Evolutionary conservation across 1,140 invertebrate species (phyloP), one percentile per base, ranked within the genome.

Genomic region (Zaprionus ornatus): DNA sequence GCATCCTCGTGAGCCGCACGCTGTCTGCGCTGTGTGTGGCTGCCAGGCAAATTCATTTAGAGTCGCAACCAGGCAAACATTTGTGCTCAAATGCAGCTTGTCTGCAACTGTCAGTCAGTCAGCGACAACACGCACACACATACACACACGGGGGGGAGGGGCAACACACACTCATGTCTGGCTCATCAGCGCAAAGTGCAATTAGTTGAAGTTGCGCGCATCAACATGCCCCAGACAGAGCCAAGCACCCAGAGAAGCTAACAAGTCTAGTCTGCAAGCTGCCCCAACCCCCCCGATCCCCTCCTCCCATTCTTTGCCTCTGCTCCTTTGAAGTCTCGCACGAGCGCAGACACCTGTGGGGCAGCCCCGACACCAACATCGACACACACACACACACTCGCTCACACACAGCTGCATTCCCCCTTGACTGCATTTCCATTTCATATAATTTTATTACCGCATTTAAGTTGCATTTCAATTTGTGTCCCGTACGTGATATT

Each of bases 71-170:
- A 90, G 79, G 85, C 85, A 88, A 88, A 90, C 85, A 88, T 88
- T 88, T 90, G 84, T 90, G 85, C 81, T 85, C 81, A 88, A 88
- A 84, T 90, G 85, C 85, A 88, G 81, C 85, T 90, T 88, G 85
- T 88, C 84, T 88, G 81, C 84, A 88, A 87, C 84, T 90, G 84
- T 81, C 84, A 88, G 85, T 88, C 84, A 81, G 84, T 79, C 70
- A 84, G 70, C 73, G 68, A 79, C 23, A 61, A 76, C n/a, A 45
- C 35, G 60, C 60, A 60, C 66, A 55, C 12, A 70, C 42, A 52
- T 42, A 62, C 60, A 40, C 29, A 9, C 25, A 59, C 29, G 7
- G 29, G 29, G 29, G 29, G 0, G 9, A 9, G 29, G 29, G 9
- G 29, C 9, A 32, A 32, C 29, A 65, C 65, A 82, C 65, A 74